These are phyloP conservation scores for Bhutanitis thaidina DNA, from an alignment of 2,888 invertebrate species.

Conservation along the genomic window DNA sequence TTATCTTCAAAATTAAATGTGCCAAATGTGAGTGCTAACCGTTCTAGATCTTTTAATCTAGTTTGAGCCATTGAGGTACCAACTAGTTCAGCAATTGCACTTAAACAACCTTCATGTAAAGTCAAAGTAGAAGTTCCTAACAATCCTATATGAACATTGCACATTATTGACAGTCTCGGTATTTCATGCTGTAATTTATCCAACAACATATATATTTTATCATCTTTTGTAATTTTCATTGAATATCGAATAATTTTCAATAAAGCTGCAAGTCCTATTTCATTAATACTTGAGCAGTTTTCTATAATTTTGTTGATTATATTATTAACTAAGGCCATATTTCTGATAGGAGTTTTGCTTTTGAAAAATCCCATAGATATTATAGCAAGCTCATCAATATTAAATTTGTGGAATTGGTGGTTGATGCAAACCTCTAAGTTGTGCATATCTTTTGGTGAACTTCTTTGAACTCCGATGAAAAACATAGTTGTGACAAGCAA, in stretches of 20 bases:
- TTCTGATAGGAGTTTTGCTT: constrained; percentile 82
- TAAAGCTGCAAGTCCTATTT: constrained; percentile 83
- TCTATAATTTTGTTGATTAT: constrained; percentile 76
- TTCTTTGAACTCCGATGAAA: constrained; percentile 81
- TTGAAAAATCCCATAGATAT: constrained; percentile 89
- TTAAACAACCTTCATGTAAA: constrained; percentile 54
- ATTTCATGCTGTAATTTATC: constrained; percentile 77
- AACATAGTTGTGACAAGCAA: too few relatives aligned
- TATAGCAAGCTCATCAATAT: constrained; percentile 84
- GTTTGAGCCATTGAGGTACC: constrained; percentile 59
- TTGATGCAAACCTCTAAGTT: constrained; percentile 82
- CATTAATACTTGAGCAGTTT: too few relatives aligned
- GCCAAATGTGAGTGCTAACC: constrained; percentile 81
- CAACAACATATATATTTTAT: constrained; percentile 72
- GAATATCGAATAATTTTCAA: constrained; percentile 84
- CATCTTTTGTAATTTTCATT: constrained; percentile 54
- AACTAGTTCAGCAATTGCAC: constrained; percentile 73
- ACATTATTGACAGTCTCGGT: constrained; percentile 79
- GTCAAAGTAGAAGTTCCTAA: constrained; percentile 75
- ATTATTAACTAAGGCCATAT: constrained; percentile 59
- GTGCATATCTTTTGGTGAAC: constrained; percentile 79
- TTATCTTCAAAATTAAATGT: constrained; percentile 75
- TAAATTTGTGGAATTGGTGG: constrained; percentile 74
- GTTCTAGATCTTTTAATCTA: constrained; percentile 88
- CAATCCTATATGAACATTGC: constrained; percentile 83